Evolutionary conservation across 1,140 invertebrate genomes (phyloP), one percentile per base, ranked within the genome.

Genomic region (Heliconius melpomene): DNA sequence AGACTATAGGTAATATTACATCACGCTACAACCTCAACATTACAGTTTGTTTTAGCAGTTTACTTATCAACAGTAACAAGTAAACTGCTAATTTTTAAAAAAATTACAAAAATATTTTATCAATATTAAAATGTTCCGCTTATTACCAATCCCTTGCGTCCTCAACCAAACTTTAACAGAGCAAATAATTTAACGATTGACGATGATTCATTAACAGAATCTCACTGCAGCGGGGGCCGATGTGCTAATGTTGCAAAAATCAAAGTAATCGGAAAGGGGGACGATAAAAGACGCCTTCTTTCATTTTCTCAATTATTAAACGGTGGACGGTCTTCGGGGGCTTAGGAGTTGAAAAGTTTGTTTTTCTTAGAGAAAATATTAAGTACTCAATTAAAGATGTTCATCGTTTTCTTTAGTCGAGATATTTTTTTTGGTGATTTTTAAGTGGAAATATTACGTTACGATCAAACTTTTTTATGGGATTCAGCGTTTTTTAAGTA

Each of bases 191-290:
- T 72, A n/a, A 8, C 71, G 71, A 72, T 72, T 72, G 71, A 72
- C 38, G 71, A 72, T 72, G 71, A 72, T 72, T 72, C 71, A 72
- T 72, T 72, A 72, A 72, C 38, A 72, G 71, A 72, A 72, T 40
- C 20, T 38, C 32, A 40, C 71, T 38, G 71, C 71, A 38, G 23
- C 8, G 9, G 71, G 71, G 71, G 71, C 29, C 36, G 71, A 40
- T 72, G 71, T 72, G 71, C 71, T 72, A 72, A 72, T 72, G 71
- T 72, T 20, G 71, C 71, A 72, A 72, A 72, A 72, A 72, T 72
- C 71, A 72, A 72, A 72, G 71, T 72, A 72, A 72, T 72, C 36
- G 71, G 71, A 72, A 72, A 40, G 36, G 71, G 71, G 71, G 71
- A 72, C 38, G 71, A 72, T 38, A 72, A 20, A 72, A 29, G 23